Evolutionary conservation across 2,113 vertebrate genomes (phyloP), one percentile per base, ranked within the genome.

Genomic region (Bos indicus): DNA sequence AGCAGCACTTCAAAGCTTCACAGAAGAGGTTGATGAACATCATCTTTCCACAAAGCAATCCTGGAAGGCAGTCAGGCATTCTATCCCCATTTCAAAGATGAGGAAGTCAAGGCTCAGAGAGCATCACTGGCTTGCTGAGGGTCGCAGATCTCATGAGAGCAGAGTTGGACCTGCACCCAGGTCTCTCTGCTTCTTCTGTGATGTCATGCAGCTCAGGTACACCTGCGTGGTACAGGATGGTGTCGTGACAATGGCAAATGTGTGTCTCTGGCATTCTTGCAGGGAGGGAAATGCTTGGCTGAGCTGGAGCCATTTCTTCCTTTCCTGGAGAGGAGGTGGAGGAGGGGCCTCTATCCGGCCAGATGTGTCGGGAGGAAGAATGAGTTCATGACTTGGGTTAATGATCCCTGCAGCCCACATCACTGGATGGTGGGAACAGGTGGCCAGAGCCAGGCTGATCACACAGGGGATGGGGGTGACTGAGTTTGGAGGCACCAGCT

Each of bases 341-440:
- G 94, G 93, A 95, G 95, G 91, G 51, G 62, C 67, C 30, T 88
- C 91, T 64, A 28, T 91, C 57, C 0, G 0, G 77, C 84, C 88
- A 93, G 83, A 98, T 92, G 92, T 94, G 64, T 81, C 86, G 87
- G 95, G 91, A 84, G 97, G 97, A 93, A 98, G 96, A 97, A 98
- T 97, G 98, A 99, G 98, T 95, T 98, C 98, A 98, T 97, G 97
- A 64, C 7, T 93, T 91, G 96, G 3, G 98, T 99, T 98, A 99
- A 99, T 99, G 98, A 98, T 98, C 98, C 98, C 1, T 97, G 97
- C 97, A 98, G 98, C 98, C 98, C 98, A 98, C 96, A 97, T 97
- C 96, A 94, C 97, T 96, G 80, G 98, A 87, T 87, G 81, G 95
- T 89, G 98, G 98, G 97, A 98, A 99, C 98, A 99, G 99, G 98